These are phyloP conservation scores for Pseudochirops corinnae DNA, from an alignment of 2,797 vertebrate genomes.

Conservation along the genomic window DNA sequence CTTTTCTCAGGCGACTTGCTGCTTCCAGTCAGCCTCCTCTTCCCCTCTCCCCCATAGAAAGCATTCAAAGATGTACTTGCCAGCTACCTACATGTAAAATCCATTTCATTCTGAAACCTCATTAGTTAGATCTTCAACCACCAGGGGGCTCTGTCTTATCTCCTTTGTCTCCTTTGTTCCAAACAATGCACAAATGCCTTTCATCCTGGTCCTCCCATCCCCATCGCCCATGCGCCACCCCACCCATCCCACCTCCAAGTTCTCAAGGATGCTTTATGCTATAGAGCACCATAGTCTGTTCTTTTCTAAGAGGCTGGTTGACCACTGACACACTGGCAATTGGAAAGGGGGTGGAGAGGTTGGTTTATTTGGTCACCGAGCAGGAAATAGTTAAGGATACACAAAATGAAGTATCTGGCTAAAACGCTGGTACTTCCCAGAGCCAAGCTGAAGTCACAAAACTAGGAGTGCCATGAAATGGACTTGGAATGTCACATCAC, in stretches of 20 bases:
- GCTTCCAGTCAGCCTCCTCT: slow-evolving; percentile 5
- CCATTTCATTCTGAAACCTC: slow-evolving; percentile 32
- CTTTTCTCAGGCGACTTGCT: slow-evolving; percentile 51
- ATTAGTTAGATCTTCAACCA: slow-evolving; percentile 57
- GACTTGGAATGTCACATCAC: slow-evolving; percentile 81
- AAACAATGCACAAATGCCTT: slow-evolving; percentile 55
- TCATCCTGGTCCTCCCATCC: not conserved
- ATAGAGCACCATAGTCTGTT: slow-evolving; percentile 49
- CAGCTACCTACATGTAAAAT: not conserved
- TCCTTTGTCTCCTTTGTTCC: slow-evolving; percentile 38
- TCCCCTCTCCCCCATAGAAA: not conserved
- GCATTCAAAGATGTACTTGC: slow-evolving; percentile 15
- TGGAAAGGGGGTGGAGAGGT: slow-evolving; percentile 48
- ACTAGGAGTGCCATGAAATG: slow-evolving; percentile 85
- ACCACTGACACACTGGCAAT: slow-evolving; percentile 9
- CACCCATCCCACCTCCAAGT: slow-evolving; percentile 20
- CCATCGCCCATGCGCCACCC: not conserved
- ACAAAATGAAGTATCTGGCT: slow-evolving; percentile 70
- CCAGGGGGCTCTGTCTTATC: slow-evolving; percentile 42
- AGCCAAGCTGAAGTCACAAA: slow-evolving; percentile 82
- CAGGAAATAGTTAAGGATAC: slow-evolving; percentile 51
- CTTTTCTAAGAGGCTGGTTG: slow-evolving; percentile 40
- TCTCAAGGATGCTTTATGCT: slow-evolving; percentile 65
- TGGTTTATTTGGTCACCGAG: slow-evolving; percentile 49
- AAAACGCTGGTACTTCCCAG: slow-evolving; percentile 78